phyloP scores from a whole-genome alignment of 2,797 vertebrate species.

The Channa striata region DNA sequence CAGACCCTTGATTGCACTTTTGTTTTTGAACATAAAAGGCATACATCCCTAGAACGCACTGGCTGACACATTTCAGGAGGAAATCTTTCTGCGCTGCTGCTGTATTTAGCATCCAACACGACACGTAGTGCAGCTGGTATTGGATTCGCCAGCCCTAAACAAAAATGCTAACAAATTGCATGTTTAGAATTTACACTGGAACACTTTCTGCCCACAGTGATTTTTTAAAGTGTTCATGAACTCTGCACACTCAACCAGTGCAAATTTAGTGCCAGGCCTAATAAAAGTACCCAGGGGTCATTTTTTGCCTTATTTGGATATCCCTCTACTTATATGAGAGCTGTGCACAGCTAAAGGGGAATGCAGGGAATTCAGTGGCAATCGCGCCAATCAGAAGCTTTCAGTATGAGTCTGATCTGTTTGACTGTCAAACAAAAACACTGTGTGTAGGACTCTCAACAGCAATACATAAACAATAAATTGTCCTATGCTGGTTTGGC shows the following conservation, averaged over 20 bases:
- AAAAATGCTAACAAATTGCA: slow-evolving; percentile 27
- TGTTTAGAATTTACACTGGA: slow-evolving; percentile 47
- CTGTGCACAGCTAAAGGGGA: slow-evolving; percentile 59
- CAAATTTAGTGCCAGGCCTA: slow-evolving; percentile 60
- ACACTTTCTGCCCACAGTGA: slow-evolving; percentile 41
- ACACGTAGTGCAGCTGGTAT: not conserved
- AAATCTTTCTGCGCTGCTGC: slow-evolving; percentile 16
- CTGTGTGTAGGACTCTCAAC: slow-evolving; percentile 41
- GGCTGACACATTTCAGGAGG: slow-evolving; percentile 5
- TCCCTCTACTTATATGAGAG: slow-evolving; percentile 73
- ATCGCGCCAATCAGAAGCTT: slow-evolving; percentile 50
- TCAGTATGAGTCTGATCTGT: slow-evolving; percentile 52
- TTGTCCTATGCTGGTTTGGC: no score
- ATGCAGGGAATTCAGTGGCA: slow-evolving; percentile 75
- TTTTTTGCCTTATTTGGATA: slow-evolving; percentile 71
- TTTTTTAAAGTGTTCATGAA: slow-evolving; percentile 42
- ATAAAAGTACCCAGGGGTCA: slow-evolving; percentile 63
- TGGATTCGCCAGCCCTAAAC: slow-evolving; percentile 12
- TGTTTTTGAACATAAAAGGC: slow-evolving; percentile 14
- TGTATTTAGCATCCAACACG: slow-evolving; percentile 9
- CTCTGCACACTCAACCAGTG: slow-evolving; percentile 43
- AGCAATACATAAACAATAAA: not conserved
- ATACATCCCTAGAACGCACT: not conserved
- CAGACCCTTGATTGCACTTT: not conserved
- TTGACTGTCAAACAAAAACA: slow-evolving; percentile 48